phyloP scores from a whole-genome alignment of 2,797 vertebrate species.

The Todus mexicanus region DNA sequence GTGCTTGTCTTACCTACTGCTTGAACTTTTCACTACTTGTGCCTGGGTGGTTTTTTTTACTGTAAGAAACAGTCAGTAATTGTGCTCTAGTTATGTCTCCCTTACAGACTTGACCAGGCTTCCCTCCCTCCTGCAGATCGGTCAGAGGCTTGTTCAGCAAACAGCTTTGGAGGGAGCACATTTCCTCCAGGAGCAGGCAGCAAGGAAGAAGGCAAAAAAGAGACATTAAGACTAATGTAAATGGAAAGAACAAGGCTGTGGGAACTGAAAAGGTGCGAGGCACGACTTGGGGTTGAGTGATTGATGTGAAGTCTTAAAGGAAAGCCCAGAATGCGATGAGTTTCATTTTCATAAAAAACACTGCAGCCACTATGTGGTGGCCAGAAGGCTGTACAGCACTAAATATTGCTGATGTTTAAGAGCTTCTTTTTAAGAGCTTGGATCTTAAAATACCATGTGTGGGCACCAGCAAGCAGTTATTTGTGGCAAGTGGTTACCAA shows the following conservation, averaged over 20 bases:
- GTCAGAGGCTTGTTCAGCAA: background rate
- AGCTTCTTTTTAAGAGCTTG: slow-evolving; percentile 28
- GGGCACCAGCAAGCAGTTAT: slow-evolving; percentile 48
- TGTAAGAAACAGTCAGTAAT: background rate
- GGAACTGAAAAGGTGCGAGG: slow-evolving; percentile 26
- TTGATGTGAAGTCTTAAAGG: slow-evolving; percentile 51
- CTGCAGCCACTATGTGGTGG: slow-evolving; percentile 40
- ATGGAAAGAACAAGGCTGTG: background rate
- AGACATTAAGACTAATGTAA: background rate
- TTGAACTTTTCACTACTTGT: background rate
- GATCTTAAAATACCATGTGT: slow-evolving; percentile 49
- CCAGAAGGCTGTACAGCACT: slow-evolving; percentile 4
- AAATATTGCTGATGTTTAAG: slow-evolving; percentile 47
- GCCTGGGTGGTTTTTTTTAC: background rate
- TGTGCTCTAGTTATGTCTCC: background rate
- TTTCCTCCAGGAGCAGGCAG: background rate
- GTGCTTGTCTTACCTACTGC: background rate
- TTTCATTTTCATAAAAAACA: slow-evolving; percentile 62
- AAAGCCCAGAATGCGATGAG: slow-evolving; percentile 42
- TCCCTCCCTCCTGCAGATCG: background rate
- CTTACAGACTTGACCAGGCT: background rate
- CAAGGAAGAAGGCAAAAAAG: background rate
- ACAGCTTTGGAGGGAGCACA: background rate
- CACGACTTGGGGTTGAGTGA: slow-evolving; percentile 18
- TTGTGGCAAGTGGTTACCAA: slow-evolving; percentile 53